Conservation (phyloP, 1,140 invertebrate species). For the Magallana gigas region DNA sequence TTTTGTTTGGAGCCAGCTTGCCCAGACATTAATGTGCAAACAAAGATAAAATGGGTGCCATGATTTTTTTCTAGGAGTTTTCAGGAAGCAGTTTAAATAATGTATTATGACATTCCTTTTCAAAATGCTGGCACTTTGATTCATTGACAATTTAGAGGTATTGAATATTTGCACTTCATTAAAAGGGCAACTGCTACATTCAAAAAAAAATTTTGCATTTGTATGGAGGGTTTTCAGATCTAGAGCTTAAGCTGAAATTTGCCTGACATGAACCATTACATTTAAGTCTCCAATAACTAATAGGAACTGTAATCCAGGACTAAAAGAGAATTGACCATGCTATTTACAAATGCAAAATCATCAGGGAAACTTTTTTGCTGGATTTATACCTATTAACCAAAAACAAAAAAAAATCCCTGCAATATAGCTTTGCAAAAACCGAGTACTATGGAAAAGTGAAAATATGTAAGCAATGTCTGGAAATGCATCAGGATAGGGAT, state of each 20-base stretch:
- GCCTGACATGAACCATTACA: neutral
- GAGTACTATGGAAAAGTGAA: neutral
- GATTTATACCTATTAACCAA: neutral
- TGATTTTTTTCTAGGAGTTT: neutral
- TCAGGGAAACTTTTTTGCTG: neutral
- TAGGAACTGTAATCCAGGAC: neutral
- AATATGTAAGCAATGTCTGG: neutral
- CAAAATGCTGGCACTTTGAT: neutral
- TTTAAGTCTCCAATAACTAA: neutral
- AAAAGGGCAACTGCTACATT: neutral
- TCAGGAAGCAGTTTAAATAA: neutral
- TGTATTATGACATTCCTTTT: neutral
- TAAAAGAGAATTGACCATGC: neutral
- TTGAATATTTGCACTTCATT: neutral
- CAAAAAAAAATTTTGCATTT: neutral
- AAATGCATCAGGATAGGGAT: constrained; percentile 4
- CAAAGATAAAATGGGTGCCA: constrained; percentile 30
- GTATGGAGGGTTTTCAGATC: neutral
- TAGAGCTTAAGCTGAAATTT: constrained; percentile 18
- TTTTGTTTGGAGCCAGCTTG: constrained; percentile 6
- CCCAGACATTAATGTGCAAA: neutral
- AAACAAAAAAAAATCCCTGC: neutral
- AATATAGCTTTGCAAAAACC: neutral
- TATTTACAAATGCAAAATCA: neutral
- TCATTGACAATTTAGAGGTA: neutral